Conservation (phyloP, 2,113 vertebrate species). For the Odobenus rosmarus region DNA sequence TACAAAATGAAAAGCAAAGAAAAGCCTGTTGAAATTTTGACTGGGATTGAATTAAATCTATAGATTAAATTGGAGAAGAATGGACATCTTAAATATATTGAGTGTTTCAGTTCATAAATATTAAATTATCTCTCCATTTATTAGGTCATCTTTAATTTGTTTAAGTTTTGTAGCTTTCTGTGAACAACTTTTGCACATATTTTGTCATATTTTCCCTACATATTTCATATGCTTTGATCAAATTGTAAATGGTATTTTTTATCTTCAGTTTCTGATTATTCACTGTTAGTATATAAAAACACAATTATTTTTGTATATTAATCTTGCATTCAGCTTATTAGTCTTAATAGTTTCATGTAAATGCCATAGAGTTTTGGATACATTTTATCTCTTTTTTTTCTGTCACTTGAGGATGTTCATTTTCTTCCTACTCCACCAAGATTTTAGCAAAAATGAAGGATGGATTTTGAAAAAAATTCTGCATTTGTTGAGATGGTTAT, state of each 20-base stretch:
- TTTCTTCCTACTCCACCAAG: not conserved
- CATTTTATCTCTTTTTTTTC: not conserved
- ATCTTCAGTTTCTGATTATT: not conserved
- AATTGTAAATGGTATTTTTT: not conserved
- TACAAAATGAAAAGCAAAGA: not conserved
- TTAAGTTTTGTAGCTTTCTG: not conserved
- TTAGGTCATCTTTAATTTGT: not conserved
- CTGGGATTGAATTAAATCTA: not conserved
- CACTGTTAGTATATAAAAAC: not conserved
- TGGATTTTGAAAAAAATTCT: not conserved
- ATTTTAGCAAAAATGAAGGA: not conserved
- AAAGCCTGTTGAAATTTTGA: not conserved
- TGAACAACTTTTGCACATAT: not conserved
- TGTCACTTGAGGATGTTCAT: not conserved
- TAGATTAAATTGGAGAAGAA: not conserved
- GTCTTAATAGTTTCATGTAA: constrained; percentile 7
- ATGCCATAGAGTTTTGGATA: not conserved
- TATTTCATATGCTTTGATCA: not conserved
- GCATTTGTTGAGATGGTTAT: not conserved
- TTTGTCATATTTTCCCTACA: not conserved
- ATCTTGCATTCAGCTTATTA: not conserved
- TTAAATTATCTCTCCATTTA: not conserved
- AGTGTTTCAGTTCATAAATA: not conserved
- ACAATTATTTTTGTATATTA: not conserved
- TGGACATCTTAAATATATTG: not conserved